Conservation (phyloP, 2,888 invertebrate genomes). For the Ptychoptera albimana region DNA sequence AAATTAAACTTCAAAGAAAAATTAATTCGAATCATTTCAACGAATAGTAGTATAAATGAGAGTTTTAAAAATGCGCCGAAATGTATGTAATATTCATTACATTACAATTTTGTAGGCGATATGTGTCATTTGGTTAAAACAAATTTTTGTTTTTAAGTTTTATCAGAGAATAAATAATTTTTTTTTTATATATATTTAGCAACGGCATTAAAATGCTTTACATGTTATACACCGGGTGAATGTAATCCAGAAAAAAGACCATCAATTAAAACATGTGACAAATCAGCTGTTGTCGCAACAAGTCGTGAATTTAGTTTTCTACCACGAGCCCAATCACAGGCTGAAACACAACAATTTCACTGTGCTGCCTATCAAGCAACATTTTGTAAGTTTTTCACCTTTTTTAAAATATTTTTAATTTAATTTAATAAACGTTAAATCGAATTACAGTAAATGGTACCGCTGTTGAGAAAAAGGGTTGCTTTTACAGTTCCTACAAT, state of each 20-base stretch:
- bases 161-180: too few species aligned
- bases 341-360: background rate
- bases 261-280: background rate
- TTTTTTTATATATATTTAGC: background rate
- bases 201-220: background rate
- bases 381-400: background rate
- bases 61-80: too few species aligned
- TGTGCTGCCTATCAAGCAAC: conserved; percentile 1
- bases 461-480: too few species aligned
- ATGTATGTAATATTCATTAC: too few species aligned
- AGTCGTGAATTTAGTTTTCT: background rate
- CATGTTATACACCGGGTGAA: background rate
- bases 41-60: too few species aligned
- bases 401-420: background rate
- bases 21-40: too few species aligned
- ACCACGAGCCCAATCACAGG: background rate
- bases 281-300: background rate
- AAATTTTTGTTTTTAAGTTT: too few species aligned
- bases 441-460: too few species aligned
- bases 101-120: too few species aligned
- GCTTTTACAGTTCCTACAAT: conserved; percentile 1
- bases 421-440: background rate
- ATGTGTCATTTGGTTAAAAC: too few species aligned
- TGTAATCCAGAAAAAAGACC: background rate
- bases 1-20: too few species aligned